Evolutionary conservation across 2,888 invertebrate species (phyloP).

Genomic region (Piscicola geometra): DNA sequence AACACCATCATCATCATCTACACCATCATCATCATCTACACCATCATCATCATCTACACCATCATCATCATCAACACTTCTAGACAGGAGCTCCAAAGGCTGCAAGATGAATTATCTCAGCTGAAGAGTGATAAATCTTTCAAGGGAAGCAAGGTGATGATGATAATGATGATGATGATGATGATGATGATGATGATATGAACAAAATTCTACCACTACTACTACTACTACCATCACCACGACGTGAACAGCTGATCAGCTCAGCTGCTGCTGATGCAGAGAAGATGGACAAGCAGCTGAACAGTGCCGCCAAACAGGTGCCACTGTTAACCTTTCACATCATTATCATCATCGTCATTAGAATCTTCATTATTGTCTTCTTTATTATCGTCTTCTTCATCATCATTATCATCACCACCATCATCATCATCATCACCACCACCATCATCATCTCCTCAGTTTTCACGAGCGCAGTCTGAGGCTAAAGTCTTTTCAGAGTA

Average conservation of each 20-base stretch:
- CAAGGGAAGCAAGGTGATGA: conserved; percentile 3
- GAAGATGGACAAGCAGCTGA: not conserved
- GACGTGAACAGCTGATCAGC: too few species aligned
- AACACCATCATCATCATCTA: not conserved
- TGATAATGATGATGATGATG: too few species aligned
- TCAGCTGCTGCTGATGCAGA: not conserved
- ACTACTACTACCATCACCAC: too few species aligned
- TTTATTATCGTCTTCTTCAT: too few species aligned
- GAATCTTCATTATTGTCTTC: too few species aligned
- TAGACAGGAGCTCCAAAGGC: not conserved
- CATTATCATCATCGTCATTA: not conserved
- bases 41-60: too few species aligned
- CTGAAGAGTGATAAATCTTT: not conserved
- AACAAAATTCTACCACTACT: too few species aligned
- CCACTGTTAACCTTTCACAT: not conserved
- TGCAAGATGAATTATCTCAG: not conserved
- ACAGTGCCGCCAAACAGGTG: not conserved
- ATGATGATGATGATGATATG: too few species aligned
- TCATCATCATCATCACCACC: too few species aligned
- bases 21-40: not conserved
- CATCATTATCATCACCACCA: too few species aligned
- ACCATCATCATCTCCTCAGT: not conserved
- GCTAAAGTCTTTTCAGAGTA: conserved; percentile 68
- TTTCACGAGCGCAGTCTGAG: conserved; percentile 52
- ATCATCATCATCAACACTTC: too few species aligned